These are phyloP conservation scores for Netta rufina DNA, from an alignment of 2,797 vertebrate genomes.

Conservation along the genomic window DNA sequence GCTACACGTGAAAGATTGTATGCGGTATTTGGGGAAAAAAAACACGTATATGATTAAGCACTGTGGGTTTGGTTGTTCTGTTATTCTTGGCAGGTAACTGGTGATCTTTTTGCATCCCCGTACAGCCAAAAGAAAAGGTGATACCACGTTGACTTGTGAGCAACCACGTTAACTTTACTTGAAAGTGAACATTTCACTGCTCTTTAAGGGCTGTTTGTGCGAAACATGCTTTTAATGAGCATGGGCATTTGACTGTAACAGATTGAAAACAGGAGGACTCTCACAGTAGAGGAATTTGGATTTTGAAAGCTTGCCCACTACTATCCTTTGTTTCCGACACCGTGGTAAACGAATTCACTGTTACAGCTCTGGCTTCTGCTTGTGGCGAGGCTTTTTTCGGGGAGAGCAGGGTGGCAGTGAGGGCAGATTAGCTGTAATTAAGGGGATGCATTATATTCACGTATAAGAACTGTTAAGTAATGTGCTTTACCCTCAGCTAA, in stretches of 20 bases:
- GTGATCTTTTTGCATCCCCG: not conserved
- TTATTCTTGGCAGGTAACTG: not conserved
- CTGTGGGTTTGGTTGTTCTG: not conserved
- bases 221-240: slow-evolving; percentile 29
- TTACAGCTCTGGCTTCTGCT: slow-evolving; percentile 8
- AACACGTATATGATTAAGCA: not conserved
- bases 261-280: slow-evolving; percentile 53
- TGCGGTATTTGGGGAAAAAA: not conserved
- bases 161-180: not conserved
- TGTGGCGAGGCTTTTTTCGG: not conserved
- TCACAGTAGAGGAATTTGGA: not conserved
- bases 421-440: not conserved
- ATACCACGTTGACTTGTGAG: not conserved
- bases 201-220: slow-evolving; percentile 12
- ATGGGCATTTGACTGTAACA: not conserved
- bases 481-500: not conserved
- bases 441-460: not conserved
- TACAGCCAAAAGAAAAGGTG: no score
- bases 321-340: slow-evolving; percentile 28
- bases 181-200: not conserved
- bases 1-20: not conserved
- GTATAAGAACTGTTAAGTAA: not conserved
- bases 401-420: not conserved
- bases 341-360: not conserved
- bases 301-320: slow-evolving; percentile 55